A percentile compares a stretch with the other conserved stretches of the same genome.
Conservation (phyloP, 2,113 vertebrate genomes). For the Zosterops lateralis region DNA sequence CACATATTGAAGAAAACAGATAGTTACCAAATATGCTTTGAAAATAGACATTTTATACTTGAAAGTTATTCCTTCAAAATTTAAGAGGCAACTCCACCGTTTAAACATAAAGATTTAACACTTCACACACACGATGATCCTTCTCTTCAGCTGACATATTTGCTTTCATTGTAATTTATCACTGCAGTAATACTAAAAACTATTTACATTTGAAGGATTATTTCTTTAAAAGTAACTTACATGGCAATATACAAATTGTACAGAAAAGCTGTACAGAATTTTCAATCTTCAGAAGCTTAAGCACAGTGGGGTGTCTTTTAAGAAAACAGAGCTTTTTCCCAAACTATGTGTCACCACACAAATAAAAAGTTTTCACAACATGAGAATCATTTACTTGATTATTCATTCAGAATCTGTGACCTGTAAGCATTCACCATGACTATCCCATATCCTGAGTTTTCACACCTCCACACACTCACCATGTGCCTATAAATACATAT, state of each 20-base stretch:
- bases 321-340: neutral
- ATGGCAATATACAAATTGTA: neutral
- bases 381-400: neutral
- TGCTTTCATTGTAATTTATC: neutral
- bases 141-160: neutral
- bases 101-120: neutral
- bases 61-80: neutral
- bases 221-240: neutral
- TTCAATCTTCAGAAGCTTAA: neutral
- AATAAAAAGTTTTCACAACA: neutral
- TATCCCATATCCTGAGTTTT: neutral
- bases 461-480: neutral
- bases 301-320: neutral
- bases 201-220: neutral
- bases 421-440: neutral
- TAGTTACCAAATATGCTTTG: neutral
- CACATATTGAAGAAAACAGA: neutral
- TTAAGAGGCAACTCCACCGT: neutral
- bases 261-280: neutral
- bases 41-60: neutral
- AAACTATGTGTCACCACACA: neutral
- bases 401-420: neutral
- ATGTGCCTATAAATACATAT: accelerated
- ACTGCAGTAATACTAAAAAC: neutral
- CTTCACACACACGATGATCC: neutral